Base-by-base conservation (phyloP, 2,888 invertebrate genomes). In the Megastigmus dorsalis region DNA sequence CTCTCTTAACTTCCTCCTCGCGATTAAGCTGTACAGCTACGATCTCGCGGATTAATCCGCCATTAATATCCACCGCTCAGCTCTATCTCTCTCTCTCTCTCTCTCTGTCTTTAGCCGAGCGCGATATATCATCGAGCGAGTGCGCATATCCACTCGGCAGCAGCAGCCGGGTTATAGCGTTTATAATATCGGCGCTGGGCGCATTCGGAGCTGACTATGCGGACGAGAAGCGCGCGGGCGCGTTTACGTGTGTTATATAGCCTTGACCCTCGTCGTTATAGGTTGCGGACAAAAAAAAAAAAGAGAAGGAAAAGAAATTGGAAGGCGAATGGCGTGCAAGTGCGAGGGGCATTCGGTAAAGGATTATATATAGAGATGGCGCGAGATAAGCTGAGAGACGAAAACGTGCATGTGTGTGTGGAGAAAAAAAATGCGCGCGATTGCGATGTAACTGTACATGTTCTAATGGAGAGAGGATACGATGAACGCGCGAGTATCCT, bases 31-130 rank as follows among this genome's bases (percentile, higher is more conserved):
- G 63, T 68, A 57, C 13, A 38, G 18, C n/a, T 28, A 23, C 55
- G 55, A 68, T 68, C 45, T 48, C 50, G 68, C 41, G 54, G 68
- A 74, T 74, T 74, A 69, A 65, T 69, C 65, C 65, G 18, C 74
- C 65, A 74, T 74, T 74, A 74, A 74, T 68, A 69, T 59, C 69
- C n/a, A n/a, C n/a, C 45, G 55, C 41, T 13, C 6, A 36, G 36
- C 52, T 52, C 26, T 52, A 23, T 26, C 52, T 52, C 4, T n/a
- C 26, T 20, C 41, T 43, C 15, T 18, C 30, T 45, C 33, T 57
- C 5, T 23, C 43, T 1, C 54, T n/a, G 6, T 5, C 45, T 13
- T 1, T n/a, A n/a, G n/a, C 36, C 48, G 1, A 36, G 41, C 5
- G 52, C 36, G 65, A 65, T 74, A 50, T 38, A 59, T 74, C 65